Base-by-base conservation (phyloP, 2,888 invertebrate genomes). In the Cordilura impudica region DNA sequence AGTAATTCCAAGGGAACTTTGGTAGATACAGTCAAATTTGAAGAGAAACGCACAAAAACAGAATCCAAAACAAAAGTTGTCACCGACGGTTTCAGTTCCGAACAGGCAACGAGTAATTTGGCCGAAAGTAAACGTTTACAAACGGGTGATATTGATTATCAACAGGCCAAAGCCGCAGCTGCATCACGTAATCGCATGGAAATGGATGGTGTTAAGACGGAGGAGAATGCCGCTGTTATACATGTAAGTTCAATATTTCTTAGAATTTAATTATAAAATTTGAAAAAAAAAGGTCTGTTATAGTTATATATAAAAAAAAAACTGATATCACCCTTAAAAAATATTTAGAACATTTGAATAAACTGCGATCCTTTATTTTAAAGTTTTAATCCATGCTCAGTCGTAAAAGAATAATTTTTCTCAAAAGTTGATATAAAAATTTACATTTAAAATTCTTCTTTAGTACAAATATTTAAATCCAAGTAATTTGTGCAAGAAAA, bases 171-270 rank as follows among this genome's bases (percentile, higher is more conserved):
- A 85, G 94, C 95, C 47, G 94, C 95, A 45, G 94, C 95, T 26
- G 95, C 96, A 14, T 93, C 94, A 81, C 93, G 94, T 83, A 94
- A 96, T 81, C 91, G 95, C 82, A 90, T 96, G 81, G 96, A 96
- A 90, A 92, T 96, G 78, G 96, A 96, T 87, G 96, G 96, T 51
- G 92, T 96, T 78, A 94, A 95, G 21, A 94, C 96, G 1, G 96
- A 97, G 90, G 95, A 96, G 89, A 95, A 95, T 87, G 94, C 95
- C 82, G 94, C 96, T 75, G 93, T 94, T 83, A 93, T 95, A 83
- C 95, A 96, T 93, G 96, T 96, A 90, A 90, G 91, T 87, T 7
- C 10, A 5, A 60, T n/a, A 3, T 7, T 31, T 19, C 0, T 14
- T n/a, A n/a, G n/a, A n/a, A n/a, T n/a, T 2, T 26, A 26, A 29